Conservation (phyloP, 2,888 invertebrate genomes). For the Boloria selene region DNA sequence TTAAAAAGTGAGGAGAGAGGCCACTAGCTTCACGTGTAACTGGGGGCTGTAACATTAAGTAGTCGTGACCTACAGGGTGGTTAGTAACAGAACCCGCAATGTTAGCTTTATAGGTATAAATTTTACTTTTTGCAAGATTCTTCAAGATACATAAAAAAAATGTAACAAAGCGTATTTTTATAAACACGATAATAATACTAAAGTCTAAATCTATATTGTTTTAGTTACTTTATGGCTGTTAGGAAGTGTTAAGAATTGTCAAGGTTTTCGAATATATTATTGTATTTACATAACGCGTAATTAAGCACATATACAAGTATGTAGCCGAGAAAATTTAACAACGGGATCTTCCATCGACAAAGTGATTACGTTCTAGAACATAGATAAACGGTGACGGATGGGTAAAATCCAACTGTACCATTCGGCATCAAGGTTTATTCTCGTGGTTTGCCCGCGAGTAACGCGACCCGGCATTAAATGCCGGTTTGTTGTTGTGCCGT, state of each 20-base stretch:
- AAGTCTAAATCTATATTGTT: neutral
- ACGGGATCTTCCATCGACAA: slow-evolving; percentile 54
- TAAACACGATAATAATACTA: neutral
- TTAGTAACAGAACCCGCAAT: slow-evolving; percentile 22
- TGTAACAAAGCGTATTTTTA: too few species aligned
- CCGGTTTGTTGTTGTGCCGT: slow-evolving; percentile 80
- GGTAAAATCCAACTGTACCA: slow-evolving; percentile 48
- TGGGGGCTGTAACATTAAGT: slow-evolving; percentile 43
- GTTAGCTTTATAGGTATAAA: neutral
- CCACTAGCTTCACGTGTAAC: slow-evolving; percentile 44
- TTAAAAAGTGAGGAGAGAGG: slow-evolving; percentile 35
- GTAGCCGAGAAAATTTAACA: slow-evolving; percentile 48
- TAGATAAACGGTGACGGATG: slow-evolving; percentile 34
- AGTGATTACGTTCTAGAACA: slow-evolving; percentile 48
- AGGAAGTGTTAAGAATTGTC: neutral
- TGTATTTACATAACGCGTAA: slow-evolving; percentile 4
- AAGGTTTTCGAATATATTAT: neutral
- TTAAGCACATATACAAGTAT: neutral
- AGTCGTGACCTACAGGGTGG: slow-evolving; percentile 27
- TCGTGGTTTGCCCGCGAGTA: slow-evolving; percentile 48
- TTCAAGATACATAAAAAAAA: too few species aligned
- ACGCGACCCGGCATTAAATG: slow-evolving; percentile 69
- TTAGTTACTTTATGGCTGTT: neutral
- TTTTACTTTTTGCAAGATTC: neutral
- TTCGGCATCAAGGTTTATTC: slow-evolving; percentile 52